Evolutionary conservation across 2,888 invertebrate species (phyloP).

Genomic region (Myopa testacea): DNA sequence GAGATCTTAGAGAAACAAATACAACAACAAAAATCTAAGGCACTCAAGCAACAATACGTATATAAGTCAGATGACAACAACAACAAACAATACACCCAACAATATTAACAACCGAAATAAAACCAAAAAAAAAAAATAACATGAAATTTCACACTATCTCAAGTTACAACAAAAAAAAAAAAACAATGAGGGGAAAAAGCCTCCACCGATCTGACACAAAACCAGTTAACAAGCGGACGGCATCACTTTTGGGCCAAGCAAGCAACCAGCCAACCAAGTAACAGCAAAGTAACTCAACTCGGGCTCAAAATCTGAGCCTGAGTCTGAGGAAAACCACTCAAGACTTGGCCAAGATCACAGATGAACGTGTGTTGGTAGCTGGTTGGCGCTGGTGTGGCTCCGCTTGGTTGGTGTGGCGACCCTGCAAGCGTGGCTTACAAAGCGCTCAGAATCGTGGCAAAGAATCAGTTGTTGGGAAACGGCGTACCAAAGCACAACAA

Average conservation of each 20-base stretch:
- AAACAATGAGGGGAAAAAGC: not conserved
- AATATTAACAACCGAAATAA: not conserved
- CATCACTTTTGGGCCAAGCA: conserved; percentile 13
- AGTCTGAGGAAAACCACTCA: conserved; percentile 25
- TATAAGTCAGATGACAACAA: not conserved
- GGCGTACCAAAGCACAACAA: conserved; percentile 44
- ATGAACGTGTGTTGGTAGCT: not conserved
- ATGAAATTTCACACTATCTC: conserved; percentile 3
- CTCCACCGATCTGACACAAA: conserved; percentile 31
- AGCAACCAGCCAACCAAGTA: conserved; percentile 42
- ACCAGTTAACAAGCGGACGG: conserved; percentile 35
- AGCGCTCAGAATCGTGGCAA: conserved; percentile 43
- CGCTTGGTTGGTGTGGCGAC: not conserved
- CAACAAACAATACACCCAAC: not conserved
- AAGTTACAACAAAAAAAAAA: conserved; percentile 1
- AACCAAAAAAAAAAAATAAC: not conserved
- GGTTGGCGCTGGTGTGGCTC: not conserved
- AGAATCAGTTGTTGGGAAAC: conserved; percentile 48
- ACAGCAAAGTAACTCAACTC: conserved; percentile 40
- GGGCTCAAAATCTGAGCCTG: conserved; percentile 37
- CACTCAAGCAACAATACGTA: not conserved
- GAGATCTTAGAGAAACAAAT: not conserved
- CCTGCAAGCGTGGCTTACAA: conserved; percentile 38
- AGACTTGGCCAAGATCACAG: conserved; percentile 22
- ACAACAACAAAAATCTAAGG: not conserved